Evolutionary conservation across 2,113 vertebrate genomes (phyloP).

Genomic region (Macquaria ambigua): DNA sequence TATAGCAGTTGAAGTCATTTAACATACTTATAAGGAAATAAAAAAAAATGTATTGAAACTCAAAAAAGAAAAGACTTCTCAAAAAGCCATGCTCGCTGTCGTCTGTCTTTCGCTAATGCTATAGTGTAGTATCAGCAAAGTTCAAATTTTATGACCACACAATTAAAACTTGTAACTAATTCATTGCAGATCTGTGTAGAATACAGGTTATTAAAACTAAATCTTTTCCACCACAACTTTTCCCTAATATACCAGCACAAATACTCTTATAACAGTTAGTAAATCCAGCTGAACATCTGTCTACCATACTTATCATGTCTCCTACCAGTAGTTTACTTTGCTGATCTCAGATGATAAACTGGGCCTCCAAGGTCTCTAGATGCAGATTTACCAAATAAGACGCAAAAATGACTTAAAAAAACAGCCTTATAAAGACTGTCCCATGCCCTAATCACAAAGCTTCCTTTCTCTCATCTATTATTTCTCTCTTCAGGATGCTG

Average conservation of each 20-base stretch:
- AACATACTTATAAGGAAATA: neutral
- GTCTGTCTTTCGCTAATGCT: neutral
- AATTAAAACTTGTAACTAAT: constrained; percentile 10
- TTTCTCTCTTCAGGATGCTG: constrained; percentile 39
- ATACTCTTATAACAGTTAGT: neutral
- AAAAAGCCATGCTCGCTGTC: neutral
- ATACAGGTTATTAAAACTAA: constrained; percentile 11
- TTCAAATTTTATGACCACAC: neutral
- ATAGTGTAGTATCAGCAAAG: neutral
- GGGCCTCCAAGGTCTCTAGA: neutral
- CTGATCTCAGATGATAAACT: neutral
- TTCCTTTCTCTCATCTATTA: constrained; percentile 35
- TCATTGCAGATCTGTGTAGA: neutral
- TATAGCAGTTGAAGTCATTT: neutral
- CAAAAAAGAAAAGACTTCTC: neutral
- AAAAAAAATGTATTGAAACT: neutral
- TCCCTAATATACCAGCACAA: neutral
- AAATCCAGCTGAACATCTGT: constrained; percentile 19
- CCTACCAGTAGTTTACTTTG: neutral
- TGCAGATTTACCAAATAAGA: constrained; percentile 13
- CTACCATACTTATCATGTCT: neutral
- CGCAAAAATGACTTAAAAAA: neutral
- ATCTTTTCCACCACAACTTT: constrained; percentile 1
- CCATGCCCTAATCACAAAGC: constrained; percentile 36
- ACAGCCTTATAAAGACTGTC: constrained; percentile 17